A percentile compares a stretch with the other conserved stretches of the same genome.
Conservation (phyloP, 2,888 invertebrate species). For the Labia minor region DNA sequence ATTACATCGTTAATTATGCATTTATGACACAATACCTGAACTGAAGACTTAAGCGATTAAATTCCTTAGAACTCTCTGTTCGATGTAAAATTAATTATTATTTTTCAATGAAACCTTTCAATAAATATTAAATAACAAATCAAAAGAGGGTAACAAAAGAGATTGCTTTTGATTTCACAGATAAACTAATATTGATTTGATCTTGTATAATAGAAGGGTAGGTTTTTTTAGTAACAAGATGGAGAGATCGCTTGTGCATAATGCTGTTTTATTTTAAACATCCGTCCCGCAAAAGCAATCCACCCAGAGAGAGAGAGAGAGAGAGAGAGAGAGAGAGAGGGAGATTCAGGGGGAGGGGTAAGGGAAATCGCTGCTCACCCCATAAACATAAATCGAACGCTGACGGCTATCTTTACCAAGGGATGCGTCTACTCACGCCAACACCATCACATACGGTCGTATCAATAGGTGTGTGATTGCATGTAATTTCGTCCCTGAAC, state of each 20-base stretch:
- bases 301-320: not conserved
- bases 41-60: no score
- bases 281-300: not conserved
- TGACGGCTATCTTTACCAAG: not conserved
- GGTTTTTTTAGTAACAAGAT: not conserved
- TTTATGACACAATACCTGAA: no score
- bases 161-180: no score
- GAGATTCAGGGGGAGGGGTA: not conserved
- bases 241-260: not conserved
- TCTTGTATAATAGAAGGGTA: no score
- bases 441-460: not conserved
- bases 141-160: no score
- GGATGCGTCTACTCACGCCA: not conserved
- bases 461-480: not conserved
- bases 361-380: not conserved
- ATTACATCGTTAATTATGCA: no score
- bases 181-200: no score
- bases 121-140: no score
- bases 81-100: no score
- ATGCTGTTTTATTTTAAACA: not conserved
- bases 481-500: not conserved
- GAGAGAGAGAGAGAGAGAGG: no score
- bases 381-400: not conserved
- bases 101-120: no score
- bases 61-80: no score